phyloP scores from a whole-genome alignment of 2,113 vertebrate genomes.

The Heteronetta atricapilla region DNA sequence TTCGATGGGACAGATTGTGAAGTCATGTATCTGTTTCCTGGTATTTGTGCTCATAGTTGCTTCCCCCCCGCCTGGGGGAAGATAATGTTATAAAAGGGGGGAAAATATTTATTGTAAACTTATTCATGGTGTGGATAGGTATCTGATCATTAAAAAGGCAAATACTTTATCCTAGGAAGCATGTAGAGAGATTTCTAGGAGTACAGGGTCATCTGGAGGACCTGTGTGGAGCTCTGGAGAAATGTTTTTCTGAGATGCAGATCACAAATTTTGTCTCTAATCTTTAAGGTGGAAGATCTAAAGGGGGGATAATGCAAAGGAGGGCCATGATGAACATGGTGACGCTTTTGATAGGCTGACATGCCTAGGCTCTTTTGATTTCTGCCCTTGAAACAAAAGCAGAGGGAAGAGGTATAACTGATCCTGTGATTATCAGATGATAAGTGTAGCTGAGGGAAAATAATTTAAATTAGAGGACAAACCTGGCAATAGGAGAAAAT shows the following conservation, averaged over 20 bases:
- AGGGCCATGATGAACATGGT: rapidly evolving
- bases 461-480: background rate
- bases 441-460: background rate
- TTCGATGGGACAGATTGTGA: background rate
- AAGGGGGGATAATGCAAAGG: background rate
- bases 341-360: background rate
- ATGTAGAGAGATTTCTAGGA: background rate
- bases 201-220: background rate
- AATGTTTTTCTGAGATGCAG: background rate
- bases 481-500: background rate
- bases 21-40: background rate
- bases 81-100: background rate
- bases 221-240: background rate
- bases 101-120: background rate
- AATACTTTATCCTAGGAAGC: background rate
- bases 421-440: background rate
- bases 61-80: too few species aligned
- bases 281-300: background rate
- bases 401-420: background rate
- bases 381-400: background rate
- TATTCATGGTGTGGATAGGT: background rate
- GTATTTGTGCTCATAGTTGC: background rate
- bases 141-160: background rate
- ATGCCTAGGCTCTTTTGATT: background rate
- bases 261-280: background rate